Evolutionary conservation across 2,888 invertebrate genomes (phyloP).

Genomic region (Melipona bicolor): DNA sequence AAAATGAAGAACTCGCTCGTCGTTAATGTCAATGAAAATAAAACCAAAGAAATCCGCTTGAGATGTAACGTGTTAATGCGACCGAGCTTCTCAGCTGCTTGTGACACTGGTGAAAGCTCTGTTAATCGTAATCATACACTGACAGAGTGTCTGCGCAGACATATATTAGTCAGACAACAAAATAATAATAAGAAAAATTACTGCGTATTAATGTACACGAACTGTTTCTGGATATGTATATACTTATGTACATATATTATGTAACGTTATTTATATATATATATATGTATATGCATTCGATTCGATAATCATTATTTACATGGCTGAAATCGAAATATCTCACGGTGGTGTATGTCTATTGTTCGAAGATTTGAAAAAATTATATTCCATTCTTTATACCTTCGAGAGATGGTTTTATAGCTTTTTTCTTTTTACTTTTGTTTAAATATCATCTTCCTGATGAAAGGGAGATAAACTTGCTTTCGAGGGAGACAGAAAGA

Average conservation of each 20-base stretch:
- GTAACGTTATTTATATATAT: too few relatives aligned
- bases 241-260: neutral
- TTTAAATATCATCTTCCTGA: conserved; percentile 24
- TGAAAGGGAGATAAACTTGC: conserved; percentile 12
- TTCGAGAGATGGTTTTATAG: neutral
- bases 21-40: conserved; percentile 46
- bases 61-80: conserved; percentile 37
- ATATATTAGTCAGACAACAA: conserved; percentile 54
- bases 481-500: conserved; percentile 10
- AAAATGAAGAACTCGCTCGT: neutral
- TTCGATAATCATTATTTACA: conserved; percentile 3
- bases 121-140: conserved; percentile 50
- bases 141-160: conserved; percentile 23
- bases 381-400: neutral
- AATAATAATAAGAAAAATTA: conserved; percentile 57
- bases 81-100: conserved; percentile 32
- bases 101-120: conserved; percentile 38
- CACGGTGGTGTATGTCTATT: neutral
- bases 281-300: neutral
- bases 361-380: conserved; percentile 15
- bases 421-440: neutral
- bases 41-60: conserved; percentile 46
- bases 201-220: conserved; percentile 35
- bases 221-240: neutral
- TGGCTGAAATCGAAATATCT: conserved; percentile 11